Base-by-base conservation (phyloP, 2,797 vertebrate species). In the Catamblyrhynchus diadema region DNA sequence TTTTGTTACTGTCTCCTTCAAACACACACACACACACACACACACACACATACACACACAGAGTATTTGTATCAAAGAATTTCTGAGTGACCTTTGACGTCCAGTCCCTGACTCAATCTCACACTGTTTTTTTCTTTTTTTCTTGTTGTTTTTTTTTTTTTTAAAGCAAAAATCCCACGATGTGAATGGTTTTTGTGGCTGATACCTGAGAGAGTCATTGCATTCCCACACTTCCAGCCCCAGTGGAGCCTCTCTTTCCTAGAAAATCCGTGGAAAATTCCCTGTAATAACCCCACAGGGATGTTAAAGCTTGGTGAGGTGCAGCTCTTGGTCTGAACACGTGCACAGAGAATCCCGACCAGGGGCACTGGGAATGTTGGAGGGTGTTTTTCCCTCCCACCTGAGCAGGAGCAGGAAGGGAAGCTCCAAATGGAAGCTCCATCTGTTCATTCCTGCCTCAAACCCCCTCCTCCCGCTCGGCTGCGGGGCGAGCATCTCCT, bases 131-230 rank as follows among this genome's bases (percentile, higher is more conserved):
- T 62, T 1, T 6, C 2, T 5, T 22, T 13, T 35, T 23, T 35
- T 7, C 4, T 8, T 0, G 0, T 0, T 44, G 41, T 7, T 39
- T 56, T 48, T 59, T 39, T 56, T 48, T 59, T 2, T 84, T 80
- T 64, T 90, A 22, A 91, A 95, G 86, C 82, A 94, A 88, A 94
- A 86, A 20, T 64, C 47, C 70, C 60, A 54, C 20, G 23, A 35
- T 47, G 27, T 77, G 71, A 90, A 72, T 44, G 23, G 3, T 56
- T 80, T 78, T 61, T 22, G 22, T 90, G 81, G 41, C 81, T 88
- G 80, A 24, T 39, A 42, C 7, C 67, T 75, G 83, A 72, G 61
- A 80, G 86, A 86, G 73, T 64, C 56, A 32, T 71, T 0, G 0
- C 62, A 12, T 45, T 90, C 41, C 64, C 47, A 6, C 8, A 3